Evolutionary conservation across 92 coral and sea anemone genomes (phyloP).

Genomic region (Nematostella vectensis): DNA sequence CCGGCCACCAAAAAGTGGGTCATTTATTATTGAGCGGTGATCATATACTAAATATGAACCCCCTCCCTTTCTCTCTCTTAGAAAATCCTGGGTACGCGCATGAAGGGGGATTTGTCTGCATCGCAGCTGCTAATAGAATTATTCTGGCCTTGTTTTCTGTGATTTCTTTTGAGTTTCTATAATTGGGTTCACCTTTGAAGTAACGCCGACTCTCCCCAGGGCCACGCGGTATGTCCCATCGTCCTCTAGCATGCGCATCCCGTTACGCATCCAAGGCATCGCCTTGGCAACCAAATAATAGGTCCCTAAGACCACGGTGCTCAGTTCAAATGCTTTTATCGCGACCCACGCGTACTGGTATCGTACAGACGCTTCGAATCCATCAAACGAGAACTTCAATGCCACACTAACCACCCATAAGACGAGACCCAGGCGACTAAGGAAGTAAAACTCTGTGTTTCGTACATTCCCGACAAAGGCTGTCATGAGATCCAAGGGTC

Average conservation of each 20-base stretch:
- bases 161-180: too few relatives aligned
- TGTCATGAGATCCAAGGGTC: constrained; percentile 29
- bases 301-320: constrained; percentile 31
- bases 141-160: too few relatives aligned
- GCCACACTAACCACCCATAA: constrained; percentile 37
- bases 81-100: too few relatives aligned
- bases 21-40: too few relatives aligned
- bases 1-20: too few relatives aligned
- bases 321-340: constrained; percentile 28
- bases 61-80: too few relatives aligned
- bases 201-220: constrained; percentile 16
- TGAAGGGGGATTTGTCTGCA: too few relatives aligned
- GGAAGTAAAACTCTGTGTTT: constrained; percentile 8
- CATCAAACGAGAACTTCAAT: constrained; percentile 28
- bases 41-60: too few relatives aligned
- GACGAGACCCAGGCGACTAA: constrained; percentile 29
- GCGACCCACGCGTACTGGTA: constrained; percentile 47
- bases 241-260: constrained; percentile 20
- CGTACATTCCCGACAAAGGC: constrained; percentile 49
- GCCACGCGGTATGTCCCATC: constrained; percentile 32
- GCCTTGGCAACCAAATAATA: constrained; percentile 31
- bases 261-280: constrained; percentile 48
- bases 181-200: constrained; percentile 47
- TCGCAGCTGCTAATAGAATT: too few relatives aligned
- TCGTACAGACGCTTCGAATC: constrained; percentile 31